Conservation (phyloP, 2,113 vertebrate species). For the Clarias magur region DNA sequence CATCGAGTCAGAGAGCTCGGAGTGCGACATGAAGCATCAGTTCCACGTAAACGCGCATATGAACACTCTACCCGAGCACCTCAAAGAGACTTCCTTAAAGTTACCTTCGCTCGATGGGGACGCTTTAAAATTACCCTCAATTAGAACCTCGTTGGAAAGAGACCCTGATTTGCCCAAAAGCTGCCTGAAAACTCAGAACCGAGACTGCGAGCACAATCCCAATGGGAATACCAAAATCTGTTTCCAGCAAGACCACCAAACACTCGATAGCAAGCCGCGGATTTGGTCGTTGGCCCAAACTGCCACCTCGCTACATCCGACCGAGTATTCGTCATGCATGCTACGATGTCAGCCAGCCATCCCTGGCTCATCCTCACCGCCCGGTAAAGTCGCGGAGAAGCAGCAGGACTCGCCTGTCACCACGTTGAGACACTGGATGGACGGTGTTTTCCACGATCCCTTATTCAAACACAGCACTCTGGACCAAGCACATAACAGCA, state of each 20-base stretch:
- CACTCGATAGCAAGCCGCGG: slow-evolving; percentile 89
- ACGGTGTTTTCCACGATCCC: slow-evolving; percentile 97
- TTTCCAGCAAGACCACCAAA: slow-evolving; percentile 75
- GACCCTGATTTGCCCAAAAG: slow-evolving; percentile 79
- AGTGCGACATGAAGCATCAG: slow-evolving; percentile 87
- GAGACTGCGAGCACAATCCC: slow-evolving; percentile 74
- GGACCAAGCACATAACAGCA: slow-evolving; percentile 90
- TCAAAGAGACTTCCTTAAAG: slow-evolving; percentile 79
- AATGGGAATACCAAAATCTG: slow-evolving; percentile 81
- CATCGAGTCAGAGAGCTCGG: slow-evolving; percentile 86
- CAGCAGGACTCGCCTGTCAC: slow-evolving; percentile 95
- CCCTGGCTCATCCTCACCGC: slow-evolving; percentile 70
- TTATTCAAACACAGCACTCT: slow-evolving; percentile 98
- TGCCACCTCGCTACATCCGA: slow-evolving; percentile 89
- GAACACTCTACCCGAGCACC: slow-evolving; percentile 72
- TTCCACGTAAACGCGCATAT: slow-evolving; percentile 71
- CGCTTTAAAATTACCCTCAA: slow-evolving; percentile 14
- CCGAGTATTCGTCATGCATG: slow-evolving; percentile 95
- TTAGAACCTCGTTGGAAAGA: slow-evolving; percentile 65
- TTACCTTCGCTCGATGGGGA: slow-evolving; percentile 73
- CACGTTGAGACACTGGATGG: slow-evolving; percentile 98
- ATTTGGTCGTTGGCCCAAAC: slow-evolving; percentile 98
- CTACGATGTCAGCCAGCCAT: slow-evolving; percentile 81
- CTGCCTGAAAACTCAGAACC: slow-evolving; percentile 79
- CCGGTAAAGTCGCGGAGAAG: slow-evolving; percentile 78